phyloP scores from a whole-genome alignment of 1,140 invertebrate genomes.

The Aleiodes sp. region DNA sequence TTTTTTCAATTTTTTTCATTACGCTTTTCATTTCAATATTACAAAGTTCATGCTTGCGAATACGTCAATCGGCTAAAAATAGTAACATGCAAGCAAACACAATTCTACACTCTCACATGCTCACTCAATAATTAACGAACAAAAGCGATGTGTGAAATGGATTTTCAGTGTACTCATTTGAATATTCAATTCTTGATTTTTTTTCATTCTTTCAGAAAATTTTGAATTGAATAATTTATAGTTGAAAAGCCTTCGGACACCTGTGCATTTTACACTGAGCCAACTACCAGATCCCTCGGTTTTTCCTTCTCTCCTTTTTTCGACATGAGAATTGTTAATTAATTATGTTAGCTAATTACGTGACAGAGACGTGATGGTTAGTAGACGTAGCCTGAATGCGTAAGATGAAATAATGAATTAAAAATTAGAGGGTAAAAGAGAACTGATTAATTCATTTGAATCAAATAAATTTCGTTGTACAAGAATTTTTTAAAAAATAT shows the following conservation, averaged over 20 bases:
- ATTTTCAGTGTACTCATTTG: background rate
- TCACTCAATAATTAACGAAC: background rate
- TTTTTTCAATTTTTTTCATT: too few relatives aligned
- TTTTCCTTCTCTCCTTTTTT: background rate
- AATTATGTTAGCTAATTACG: conserved; percentile 14
- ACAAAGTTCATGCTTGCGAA: background rate
- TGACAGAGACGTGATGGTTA: conserved; percentile 14
- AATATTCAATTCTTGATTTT: conserved; percentile 1
- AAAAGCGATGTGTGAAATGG: conserved; percentile 1
- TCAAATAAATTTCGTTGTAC: background rate
- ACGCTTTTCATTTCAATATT: too few relatives aligned
- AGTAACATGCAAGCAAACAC: background rate
- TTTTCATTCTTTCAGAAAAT: too few relatives aligned
- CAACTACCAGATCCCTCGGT: conserved; percentile 1
- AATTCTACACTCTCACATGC: background rate
- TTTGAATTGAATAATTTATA: background rate
- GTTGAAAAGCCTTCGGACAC: conserved; percentile 11
- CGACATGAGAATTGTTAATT: background rate
- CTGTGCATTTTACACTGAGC: conserved; percentile 13
- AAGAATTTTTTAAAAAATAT: too few relatives aligned
- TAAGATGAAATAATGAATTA: background rate
- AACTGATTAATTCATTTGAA: background rate
- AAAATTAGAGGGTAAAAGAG: background rate
- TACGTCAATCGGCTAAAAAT: conserved; percentile 8
- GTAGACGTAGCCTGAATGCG: background rate